Evolutionary conservation across 2,797 vertebrate genomes (phyloP), one percentile per base, ranked within the genome.

Genomic region (Aplochiton taeniatus): DNA sequence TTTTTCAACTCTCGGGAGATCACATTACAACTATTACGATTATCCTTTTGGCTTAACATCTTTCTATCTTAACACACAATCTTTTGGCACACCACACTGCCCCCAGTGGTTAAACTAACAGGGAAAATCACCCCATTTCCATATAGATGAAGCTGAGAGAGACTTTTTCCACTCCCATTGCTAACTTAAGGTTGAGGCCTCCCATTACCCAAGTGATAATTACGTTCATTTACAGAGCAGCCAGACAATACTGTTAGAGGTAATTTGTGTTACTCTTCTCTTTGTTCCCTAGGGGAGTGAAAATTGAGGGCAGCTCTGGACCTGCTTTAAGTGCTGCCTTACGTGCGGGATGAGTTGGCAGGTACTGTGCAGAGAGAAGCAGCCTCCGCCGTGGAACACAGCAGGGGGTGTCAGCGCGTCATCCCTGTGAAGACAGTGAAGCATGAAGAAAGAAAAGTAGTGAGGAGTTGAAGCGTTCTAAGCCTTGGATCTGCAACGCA

Each of bases 211-310:
- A 61, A 41, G 14, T 61, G 60, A 61, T 61, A 61, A 61, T 61
- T 61, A 50, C 60, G 31, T 61, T 51, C 20, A 61, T 61, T 61
- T 61, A 61, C 60, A 61, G 60, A 61, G 41, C 60, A 61, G 60
- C 60, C 47, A 16, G 60, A 61, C 47, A 51, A 50, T 61, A 61
- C 60, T 50, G 47, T 43, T 61, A 61, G 41, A 61, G 20, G 48
- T 61, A 16, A 51, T 61, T 61, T 61, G 48, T 51, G 59, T 61
- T 61, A 50, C 59, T 50, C 50, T 61, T 61, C n/a, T 14, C 46
- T 61, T 51, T 61, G 60, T 61, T 61, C 47, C 60, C 48, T n/a
- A 19, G 19, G 48, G 20, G 60, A 51, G 60, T 61, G 45, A 61
- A 51, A 61, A 61, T 61, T 3, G 31, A 51, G 60, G 17, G 60